Evolutionary conservation across 2,113 vertebrate species (phyloP).

Genomic region (Galemys pyrenaicus): DNA sequence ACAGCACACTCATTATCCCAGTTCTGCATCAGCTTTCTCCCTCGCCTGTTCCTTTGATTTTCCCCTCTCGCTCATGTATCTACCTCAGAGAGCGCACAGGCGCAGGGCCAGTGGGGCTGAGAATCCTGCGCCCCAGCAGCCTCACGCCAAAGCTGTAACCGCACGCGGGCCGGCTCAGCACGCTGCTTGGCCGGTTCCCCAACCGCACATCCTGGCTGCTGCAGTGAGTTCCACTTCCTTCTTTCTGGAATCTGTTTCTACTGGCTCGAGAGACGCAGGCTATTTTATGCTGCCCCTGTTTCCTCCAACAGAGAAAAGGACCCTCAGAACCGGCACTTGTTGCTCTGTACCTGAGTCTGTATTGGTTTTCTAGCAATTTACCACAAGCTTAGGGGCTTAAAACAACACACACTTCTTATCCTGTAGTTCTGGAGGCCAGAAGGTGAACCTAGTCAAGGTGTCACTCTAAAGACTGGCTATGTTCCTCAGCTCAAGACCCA

Average conservation of each 20-base stretch:
- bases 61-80: background rate
- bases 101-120: background rate
- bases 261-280: background rate
- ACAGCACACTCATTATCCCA: background rate
- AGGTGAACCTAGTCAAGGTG: background rate
- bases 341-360: background rate
- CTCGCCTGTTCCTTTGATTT: background rate
- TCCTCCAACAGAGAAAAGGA: background rate
- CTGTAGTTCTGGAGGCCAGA: background rate
- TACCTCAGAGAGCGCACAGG: background rate
- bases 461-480: background rate
- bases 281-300: background rate
- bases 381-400: background rate
- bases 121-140: background rate
- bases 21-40: background rate
- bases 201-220: background rate
- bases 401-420: background rate
- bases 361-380: background rate
- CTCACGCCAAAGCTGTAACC: background rate
- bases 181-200: background rate
- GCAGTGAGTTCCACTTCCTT: background rate
- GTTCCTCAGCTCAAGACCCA: background rate
- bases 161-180: background rate
- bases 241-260: conserved; percentile 19
- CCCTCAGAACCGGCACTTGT: background rate